phyloP scores from a whole-genome alignment of 2,888 invertebrate species.

The Lasioglossum lativentre region DNA sequence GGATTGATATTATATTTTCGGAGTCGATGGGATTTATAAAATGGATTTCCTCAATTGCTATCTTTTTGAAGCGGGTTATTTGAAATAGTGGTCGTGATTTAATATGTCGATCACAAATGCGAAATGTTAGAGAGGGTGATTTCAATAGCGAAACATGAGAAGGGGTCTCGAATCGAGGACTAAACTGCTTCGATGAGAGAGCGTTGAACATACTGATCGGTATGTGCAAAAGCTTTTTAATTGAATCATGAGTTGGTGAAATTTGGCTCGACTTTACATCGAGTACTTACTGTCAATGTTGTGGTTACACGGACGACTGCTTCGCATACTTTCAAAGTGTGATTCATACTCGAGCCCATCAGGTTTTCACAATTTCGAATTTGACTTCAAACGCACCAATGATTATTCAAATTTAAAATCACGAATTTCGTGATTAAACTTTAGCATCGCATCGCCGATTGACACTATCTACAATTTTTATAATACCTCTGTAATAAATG shows the following conservation, averaged over 20 bases:
- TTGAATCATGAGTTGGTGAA: constrained; percentile 26
- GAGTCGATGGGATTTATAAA: neutral
- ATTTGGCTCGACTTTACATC: neutral
- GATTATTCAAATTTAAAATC: neutral
- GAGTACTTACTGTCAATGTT: neutral
- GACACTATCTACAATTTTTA: neutral
- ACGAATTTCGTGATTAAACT: neutral
- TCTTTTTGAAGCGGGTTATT: neutral
- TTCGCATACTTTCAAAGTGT: neutral
- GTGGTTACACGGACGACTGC: neutral
- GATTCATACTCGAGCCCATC: neutral
- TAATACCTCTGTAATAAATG: neutral
- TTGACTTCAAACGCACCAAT: neutral
- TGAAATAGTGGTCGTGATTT: constrained; percentile 53
- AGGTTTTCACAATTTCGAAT: neutral
- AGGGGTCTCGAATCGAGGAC: constrained; percentile 71
- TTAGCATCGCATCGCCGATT: neutral
- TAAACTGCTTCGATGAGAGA: constrained; percentile 79
- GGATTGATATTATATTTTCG: neutral
- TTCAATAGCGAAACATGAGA: constrained; percentile 47
- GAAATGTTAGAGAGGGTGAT: constrained; percentile 68
- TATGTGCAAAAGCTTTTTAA: constrained; percentile 70
- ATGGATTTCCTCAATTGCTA: neutral
- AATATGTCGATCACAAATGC: constrained; percentile 83
- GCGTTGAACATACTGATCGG: constrained; percentile 80